Conservation (phyloP, 2,113 vertebrate species). For the Gambusia affinis region DNA sequence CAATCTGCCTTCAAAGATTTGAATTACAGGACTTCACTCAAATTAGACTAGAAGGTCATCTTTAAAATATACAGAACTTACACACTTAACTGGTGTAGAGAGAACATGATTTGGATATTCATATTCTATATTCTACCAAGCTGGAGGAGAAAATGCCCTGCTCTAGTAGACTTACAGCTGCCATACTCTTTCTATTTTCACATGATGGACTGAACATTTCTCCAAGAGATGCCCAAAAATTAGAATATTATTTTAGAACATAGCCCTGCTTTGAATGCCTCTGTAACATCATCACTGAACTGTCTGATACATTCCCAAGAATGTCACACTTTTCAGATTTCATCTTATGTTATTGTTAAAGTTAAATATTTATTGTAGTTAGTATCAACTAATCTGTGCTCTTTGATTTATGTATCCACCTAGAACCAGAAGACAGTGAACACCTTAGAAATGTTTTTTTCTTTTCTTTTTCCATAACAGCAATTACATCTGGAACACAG, state of each 20-base stretch:
- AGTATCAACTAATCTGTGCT: not conserved
- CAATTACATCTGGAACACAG: conserved; percentile 33
- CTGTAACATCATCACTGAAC: no score
- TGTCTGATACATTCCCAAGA: not conserved
- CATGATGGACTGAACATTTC: no score
- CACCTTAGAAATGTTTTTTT: not conserved
- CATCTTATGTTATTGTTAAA: no score
- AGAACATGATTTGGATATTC: conserved; percentile 34
- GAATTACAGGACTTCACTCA: not conserved
- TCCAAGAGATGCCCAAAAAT: no score
- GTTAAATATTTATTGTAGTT: no score
- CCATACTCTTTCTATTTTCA: no score
- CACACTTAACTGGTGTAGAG: not conserved
- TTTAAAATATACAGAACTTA: conserved; percentile 1
- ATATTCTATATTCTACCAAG: conserved; percentile 33
- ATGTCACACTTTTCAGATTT: not conserved
- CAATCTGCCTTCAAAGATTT: not conserved
- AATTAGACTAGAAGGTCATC: not conserved
- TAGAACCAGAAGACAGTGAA: not conserved
- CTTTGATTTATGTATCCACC: conserved; percentile 11
- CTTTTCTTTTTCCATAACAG: conserved; percentile 28
- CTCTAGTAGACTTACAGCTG: no score
- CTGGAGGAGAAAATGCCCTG: conserved; percentile 1
- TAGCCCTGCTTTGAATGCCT: no score
- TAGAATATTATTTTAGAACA: no score